Conservation (phyloP, 2,797 vertebrate species). For the Allobates femoralis region DNA sequence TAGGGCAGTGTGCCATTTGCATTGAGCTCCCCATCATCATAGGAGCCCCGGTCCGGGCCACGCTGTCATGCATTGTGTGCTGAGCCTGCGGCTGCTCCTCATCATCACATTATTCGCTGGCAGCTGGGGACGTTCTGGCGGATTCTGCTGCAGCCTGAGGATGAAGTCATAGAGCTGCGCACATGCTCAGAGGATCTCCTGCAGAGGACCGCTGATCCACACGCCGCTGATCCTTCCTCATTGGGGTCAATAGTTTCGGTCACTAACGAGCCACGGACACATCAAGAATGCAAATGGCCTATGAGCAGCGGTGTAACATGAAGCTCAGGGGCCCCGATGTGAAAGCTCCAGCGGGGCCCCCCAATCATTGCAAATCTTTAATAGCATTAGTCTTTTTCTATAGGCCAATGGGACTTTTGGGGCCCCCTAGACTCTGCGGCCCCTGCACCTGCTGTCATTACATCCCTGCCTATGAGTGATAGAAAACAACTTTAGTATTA, state of each 20-base stretch:
- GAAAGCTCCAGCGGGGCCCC: too few relatives aligned
- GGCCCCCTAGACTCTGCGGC: too few relatives aligned
- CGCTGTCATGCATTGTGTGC: neutral
- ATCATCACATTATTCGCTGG: neutral
- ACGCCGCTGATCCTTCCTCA: neutral
- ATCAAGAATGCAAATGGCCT: too few relatives aligned
- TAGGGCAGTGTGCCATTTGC: neutral
- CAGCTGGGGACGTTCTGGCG: constrained; percentile 64
- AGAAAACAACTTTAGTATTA: too few relatives aligned
- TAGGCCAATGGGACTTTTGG: too few relatives aligned
- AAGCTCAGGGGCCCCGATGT: too few relatives aligned
- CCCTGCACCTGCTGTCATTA: too few relatives aligned
- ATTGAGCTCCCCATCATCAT: neutral
- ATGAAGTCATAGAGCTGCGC: constrained; percentile 73
- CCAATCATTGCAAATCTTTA: too few relatives aligned
- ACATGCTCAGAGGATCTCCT: constrained; percentile 70
- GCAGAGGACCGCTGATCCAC: constrained; percentile 40
- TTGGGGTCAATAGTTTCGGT: neutral
- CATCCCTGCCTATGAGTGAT: too few relatives aligned
- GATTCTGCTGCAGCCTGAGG: constrained; percentile 69
- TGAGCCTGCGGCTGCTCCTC: neutral
- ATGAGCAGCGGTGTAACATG: too few relatives aligned
- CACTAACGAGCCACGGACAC: too few relatives aligned
- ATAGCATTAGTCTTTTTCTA: too few relatives aligned
- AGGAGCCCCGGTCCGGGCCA: neutral